Base-by-base conservation (phyloP, 2,888 invertebrate species). In the Octonoba sinensis region DNA sequence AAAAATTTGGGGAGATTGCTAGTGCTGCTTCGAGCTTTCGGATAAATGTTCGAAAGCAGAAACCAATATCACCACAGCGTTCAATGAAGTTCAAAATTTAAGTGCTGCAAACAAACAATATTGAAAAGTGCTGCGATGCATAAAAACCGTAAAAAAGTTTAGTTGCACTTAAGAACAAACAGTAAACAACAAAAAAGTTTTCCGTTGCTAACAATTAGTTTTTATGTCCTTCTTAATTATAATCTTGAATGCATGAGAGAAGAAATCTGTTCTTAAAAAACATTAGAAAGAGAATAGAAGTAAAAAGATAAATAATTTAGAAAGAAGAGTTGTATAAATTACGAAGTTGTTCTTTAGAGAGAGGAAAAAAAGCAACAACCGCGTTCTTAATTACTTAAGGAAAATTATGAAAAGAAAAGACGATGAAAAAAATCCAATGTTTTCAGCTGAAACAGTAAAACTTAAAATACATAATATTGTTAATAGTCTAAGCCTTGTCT, bases 311-410 rank as follows among this genome's bases (percentile, higher is more conserved):
- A 36, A 69, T 36, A 36, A 36, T 36, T 36, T 8, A 77, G 56
- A 54, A 27, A 22, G 46, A 66, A 74, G 60, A 77, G 67, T 77
- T 77, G 70, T 70, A 77, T 77, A 69, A 69, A 77, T 77, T 77
- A 62, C 62, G 54, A 44, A 44, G 44, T 56, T 18, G 47, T 49
- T 27, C 60, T 56, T 51, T 49, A 8, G 62, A 24, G 20, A 56
- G 64, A 64, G 60, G 64, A 77, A 70, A 70, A 76, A 36, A 36
- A 36, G 36, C 36, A 36, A 77, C 54, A 64, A 22, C 54, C 70
- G 70, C 76, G 62, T 64, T 64, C 62, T 77, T 77, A 77, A 77
- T 77, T 77, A 77, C 76, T 70, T 77, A 77, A 73, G 65, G 64
- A 73, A 62, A 62, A 62, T 77, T 77, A 77, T 77, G 69, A 77